Conservation (phyloP, 2,797 vertebrate genomes). For the Diceros bicornis region DNA sequence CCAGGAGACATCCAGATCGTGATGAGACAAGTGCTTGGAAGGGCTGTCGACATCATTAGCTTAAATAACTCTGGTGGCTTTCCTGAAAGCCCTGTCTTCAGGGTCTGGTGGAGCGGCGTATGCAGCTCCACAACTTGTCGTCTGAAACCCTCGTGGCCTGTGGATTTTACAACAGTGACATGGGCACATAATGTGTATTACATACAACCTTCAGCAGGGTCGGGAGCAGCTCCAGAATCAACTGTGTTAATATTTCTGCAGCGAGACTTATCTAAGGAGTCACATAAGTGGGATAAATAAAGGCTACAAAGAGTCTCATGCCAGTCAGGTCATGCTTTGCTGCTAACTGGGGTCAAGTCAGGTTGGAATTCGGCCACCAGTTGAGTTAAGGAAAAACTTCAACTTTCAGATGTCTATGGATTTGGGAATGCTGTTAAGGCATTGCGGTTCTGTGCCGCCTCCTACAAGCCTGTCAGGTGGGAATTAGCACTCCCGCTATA, state of each 20-base stretch:
- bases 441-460: not conserved
- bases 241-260: not conserved
- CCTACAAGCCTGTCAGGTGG: not conserved
- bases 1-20: constrained; percentile 19
- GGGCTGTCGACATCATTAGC: not conserved
- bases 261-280: not conserved
- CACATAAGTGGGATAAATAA: not conserved
- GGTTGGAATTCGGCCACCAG: not conserved
- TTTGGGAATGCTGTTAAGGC: not conserved
- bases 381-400: not conserved
- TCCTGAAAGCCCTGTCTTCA: not conserved
- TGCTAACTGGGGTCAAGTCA: not conserved
- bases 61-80: not conserved
- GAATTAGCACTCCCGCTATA: constrained; percentile 3
- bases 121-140: not conserved
- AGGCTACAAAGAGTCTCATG: not conserved
- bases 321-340: not conserved
- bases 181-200: not conserved
- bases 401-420: not conserved
- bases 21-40: constrained; percentile 19
- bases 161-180: not conserved
- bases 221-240: not conserved
- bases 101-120: not conserved
- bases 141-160: not conserved
- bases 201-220: not conserved